Conservation (phyloP, 2,888 invertebrate genomes). For the Empis stercorea region DNA sequence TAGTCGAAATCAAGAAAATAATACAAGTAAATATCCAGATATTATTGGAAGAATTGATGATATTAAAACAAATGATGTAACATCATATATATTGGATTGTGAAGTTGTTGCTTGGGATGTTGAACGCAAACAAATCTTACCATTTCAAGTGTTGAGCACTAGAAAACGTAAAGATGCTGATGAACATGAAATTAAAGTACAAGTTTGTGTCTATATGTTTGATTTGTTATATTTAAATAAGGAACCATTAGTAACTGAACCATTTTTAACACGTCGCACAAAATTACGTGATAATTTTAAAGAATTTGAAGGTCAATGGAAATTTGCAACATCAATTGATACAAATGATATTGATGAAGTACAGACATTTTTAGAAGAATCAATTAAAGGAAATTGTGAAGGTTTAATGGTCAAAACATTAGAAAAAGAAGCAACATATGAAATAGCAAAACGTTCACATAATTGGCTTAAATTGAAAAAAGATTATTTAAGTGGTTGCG, state of each 20-base stretch:
- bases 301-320: slow-evolving; percentile 67
- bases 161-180: slow-evolving; percentile 77
- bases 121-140: slow-evolving; percentile 75
- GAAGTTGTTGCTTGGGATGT: slow-evolving; percentile 96
- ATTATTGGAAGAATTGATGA: slow-evolving; percentile 57
- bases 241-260: slow-evolving; percentile 60
- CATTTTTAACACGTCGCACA: slow-evolving; percentile 61
- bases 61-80: slow-evolving; percentile 44
- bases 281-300: slow-evolving; percentile 58
- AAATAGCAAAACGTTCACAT: slow-evolving; percentile 87
- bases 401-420: slow-evolving; percentile 98
- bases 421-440: slow-evolving; percentile 75
- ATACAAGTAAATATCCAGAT: slow-evolving; percentile 93
- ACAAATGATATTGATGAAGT: slow-evolving; percentile 82
- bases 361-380: slow-evolving; percentile 84
- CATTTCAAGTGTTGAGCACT: slow-evolving; percentile 92
- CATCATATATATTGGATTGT: slow-evolving; percentile 83
- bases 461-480: slow-evolving; percentile 97
- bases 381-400: slow-evolving; percentile 94
- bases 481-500: slow-evolving; percentile 92
- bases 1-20: slow-evolving; percentile 92
- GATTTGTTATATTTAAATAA: slow-evolving; percentile 91
- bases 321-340: slow-evolving; percentile 73
- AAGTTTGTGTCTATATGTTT: slow-evolving; percentile 93
- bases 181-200: slow-evolving; percentile 43